Evolutionary conservation across 1,140 invertebrate genomes (phyloP), one percentile per base, ranked within the genome.

Genomic region (Colletes gigas): DNA sequence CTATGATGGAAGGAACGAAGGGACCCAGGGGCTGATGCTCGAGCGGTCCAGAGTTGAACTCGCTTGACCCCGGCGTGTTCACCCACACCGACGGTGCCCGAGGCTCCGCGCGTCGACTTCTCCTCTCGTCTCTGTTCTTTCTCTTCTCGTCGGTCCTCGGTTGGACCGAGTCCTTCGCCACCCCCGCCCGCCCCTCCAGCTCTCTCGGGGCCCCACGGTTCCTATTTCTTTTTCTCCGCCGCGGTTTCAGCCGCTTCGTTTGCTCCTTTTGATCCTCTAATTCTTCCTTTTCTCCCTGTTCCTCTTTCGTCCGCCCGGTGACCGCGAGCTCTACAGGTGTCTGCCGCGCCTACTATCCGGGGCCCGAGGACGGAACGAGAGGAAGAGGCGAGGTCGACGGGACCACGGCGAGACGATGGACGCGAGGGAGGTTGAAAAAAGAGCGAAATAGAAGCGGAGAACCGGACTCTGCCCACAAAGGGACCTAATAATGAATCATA

Each of bases 401-500:
- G 66, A 17, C 55, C 21, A 47, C 21, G 57, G 9, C 17, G 75
- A 21, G 59, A 55, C 67, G 74, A 68, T 47, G 50, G 76, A 60
- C 54, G 72, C 59, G 72, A 68, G 68, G 17, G 76, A 71, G 80
- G 71, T 19, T 47, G 72, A 87, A 85, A 83, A 85, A 87, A 81
- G 65, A 72, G 69, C 68, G 84, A 89, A 87, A 77, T 84, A 84
- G 84, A 88, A 88, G 65, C 50, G 77, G 65, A 84, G 83, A 90
- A 90, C 84, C 90, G 84, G 88, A 89, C 87, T 79, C 77, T 86
- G 84, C 80, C 78, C 86, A 89, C 90, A 92, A 92, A 90, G 81
- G 86, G 82, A 84, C 83, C 84, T 86, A 89, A 90, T 91, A 92
- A 91, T 90, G 89, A 91, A 91, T 89, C 88, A 89, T 91, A 90